Evolutionary conservation across 2,888 invertebrate species (phyloP), one percentile per base, ranked within the genome.

Genomic region (Ophion slaviceki): DNA sequence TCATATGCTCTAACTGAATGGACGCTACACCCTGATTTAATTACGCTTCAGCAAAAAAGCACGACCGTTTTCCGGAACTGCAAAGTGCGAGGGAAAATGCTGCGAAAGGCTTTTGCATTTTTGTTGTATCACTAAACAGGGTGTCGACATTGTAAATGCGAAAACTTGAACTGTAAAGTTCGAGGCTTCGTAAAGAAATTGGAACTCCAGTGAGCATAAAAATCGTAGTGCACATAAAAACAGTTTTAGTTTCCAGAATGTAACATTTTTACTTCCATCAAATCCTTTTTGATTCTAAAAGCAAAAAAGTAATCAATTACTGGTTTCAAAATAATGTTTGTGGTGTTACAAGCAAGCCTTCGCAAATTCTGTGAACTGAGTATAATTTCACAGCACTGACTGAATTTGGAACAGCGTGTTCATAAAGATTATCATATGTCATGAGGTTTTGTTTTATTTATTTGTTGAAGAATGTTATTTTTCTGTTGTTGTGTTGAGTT

Each of bases 21-120:
- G 75, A 71, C 70, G 72, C 62, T 78, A 67, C 74, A 74, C 14
- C 71, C 75, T 79, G 82, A 85, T 79, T 82, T 82, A 85, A 85
- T 82, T 85, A 85, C 76, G 62, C 79, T 62, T 28, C 32, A 68
- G 62, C 5, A 64, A 75, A 75, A 75, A 75, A 53, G 64, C 40
- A 64, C 59, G 64, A 53, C 47, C 64, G 66, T 71, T 80, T 84
- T 24, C 28, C 57, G 40, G 66, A 53, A 61, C 68, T 70, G 68
- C 67, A 59, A 66, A 72, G 71, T 40, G 59, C 70, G 66, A 28
- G 47, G 78, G 74, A 45, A 77, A 84, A 71, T 47, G 45, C 32
- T 24, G 32, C 61, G 36, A 62, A 70, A 67, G 32, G 45, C 78
- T 75, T 80, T 67, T 72, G 24, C 71, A 75, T 75, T 36, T 61